Base-by-base conservation (phyloP, 2,888 invertebrate species). In the Rugalucina vietnamica region DNA sequence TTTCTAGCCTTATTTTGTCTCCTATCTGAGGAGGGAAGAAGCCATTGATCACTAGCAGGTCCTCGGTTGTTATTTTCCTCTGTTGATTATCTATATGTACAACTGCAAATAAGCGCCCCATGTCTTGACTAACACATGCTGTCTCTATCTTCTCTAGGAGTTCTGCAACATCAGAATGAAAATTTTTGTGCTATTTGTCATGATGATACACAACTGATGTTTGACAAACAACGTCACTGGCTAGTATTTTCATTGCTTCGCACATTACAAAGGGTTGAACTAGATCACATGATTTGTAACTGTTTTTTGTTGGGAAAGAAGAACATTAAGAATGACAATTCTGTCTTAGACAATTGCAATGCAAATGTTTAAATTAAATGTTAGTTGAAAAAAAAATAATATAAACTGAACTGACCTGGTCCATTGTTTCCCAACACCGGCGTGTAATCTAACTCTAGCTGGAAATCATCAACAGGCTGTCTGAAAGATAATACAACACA, bases 31-130 rank as follows among this genome's bases (percentile, higher is more conserved):
- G 93, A n/a, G 93, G 93, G 43, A 95, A 93, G 73, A 92, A 91
- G 49, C 94, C 93, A 49, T 94, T 91, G 18, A 95, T 92, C 34
- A 95, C 91, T 21, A 95, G 87, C 57, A 95, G 93, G 84, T 95
- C 95, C 79, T 95, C 95, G n/a, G 92, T 85, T 10, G 95, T 95
- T 18, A 95, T 93, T 90, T 95, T 95, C 84, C 94, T 93, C 90
- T 95, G 95, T 74, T 93, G 84, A 12, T 94, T 94, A 69, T 92
- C 91, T 8, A 95, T 84, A 82, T 94, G 93, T 1, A 95, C 92
- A 3, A 95, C 95, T n/a, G 95, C 95, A 91, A 95, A 95, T 60
- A 95, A 89, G 43, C 95, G 91, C 1, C 95, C 94, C n/a, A 91
- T 74, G 29, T 92, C 89, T 10, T 84, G 81, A 24, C 65, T 70